Evolutionary conservation across 2,113 vertebrate species (phyloP).

Genomic region (Chloropsis cyanopogon): DNA sequence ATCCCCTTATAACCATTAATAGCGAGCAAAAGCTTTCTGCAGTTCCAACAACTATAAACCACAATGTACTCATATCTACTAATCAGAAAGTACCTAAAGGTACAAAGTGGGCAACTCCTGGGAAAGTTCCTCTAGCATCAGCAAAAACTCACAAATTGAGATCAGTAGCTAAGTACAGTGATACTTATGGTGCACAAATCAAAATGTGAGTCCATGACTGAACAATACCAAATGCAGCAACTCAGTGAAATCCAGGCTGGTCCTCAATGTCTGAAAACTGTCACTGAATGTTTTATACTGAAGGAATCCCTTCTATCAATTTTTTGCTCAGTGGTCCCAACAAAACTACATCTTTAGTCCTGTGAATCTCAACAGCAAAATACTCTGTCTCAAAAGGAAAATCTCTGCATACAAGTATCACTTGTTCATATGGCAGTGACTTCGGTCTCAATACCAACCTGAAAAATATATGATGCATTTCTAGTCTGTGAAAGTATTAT

Average conservation of each 20-base stretch:
- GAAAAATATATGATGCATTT: not conserved
- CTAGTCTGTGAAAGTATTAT: not conserved
- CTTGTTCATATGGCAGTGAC: rapidly evolving
- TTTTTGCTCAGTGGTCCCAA: not conserved
- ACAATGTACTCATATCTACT: not conserved
- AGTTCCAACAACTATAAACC: not conserved
- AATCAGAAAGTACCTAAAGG: not conserved
- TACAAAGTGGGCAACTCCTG: not conserved
- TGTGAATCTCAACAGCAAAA: not conserved
- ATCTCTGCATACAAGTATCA: not conserved
- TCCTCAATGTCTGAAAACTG: not conserved
- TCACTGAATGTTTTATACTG: not conserved
- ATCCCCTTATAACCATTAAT: not conserved
- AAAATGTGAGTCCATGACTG: not conserved
- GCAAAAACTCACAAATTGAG: not conserved
- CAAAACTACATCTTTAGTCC: not conserved
- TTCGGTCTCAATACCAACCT: not conserved
- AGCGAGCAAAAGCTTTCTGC: not conserved
- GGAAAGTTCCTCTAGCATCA: not conserved
- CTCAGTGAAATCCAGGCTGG: not conserved
- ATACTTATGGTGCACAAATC: not conserved
- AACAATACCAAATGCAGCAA: not conserved
- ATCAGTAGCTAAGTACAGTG: not conserved
- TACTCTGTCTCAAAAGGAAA: not conserved
- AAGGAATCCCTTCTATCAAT: not conserved